These are phyloP conservation scores for Ceratina australensis DNA, from an alignment of 1,140 invertebrate species.

Conservation along the genomic window DNA sequence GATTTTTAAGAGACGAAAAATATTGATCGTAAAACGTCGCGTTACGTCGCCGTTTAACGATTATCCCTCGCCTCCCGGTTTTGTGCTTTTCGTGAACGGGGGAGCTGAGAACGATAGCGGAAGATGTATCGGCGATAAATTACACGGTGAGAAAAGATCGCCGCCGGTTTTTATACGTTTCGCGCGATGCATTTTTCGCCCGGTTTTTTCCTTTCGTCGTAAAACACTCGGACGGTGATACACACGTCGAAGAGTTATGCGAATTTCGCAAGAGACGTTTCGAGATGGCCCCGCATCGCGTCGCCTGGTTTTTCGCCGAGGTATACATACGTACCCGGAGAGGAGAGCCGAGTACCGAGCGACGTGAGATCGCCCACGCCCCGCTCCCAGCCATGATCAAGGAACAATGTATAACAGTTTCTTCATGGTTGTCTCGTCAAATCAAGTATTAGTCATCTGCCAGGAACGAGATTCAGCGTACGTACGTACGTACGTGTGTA, in stretches of 20 bases:
- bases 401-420: constrained; percentile 77
- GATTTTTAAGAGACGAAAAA: constrained; percentile 51
- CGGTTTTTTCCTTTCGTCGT: neutral
- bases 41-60: constrained; percentile 51
- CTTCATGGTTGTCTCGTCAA: constrained; percentile 74
- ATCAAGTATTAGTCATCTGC: constrained; percentile 75
- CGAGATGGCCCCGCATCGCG: neutral
- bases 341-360: too few relatives aligned
- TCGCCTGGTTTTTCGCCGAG: too few relatives aligned
- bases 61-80: constrained; percentile 10
- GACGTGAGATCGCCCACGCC: constrained; percentile 66
- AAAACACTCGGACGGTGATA: constrained; percentile 31
- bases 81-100: neutral
- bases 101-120: neutral
- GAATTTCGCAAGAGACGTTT: constrained; percentile 35
- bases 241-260: neutral
- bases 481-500: neutral
- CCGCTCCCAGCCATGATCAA: constrained; percentile 64
- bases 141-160: constrained; percentile 8
- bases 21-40: constrained; percentile 54
- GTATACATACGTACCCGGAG: too few relatives aligned
- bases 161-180: constrained; percentile 24
- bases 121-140: constrained; percentile 39
- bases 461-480: constrained; percentile 62
- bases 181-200: constrained; percentile 28